phyloP scores from a whole-genome alignment of 2,797 vertebrate species.

The Rhinophrynus dorsalis region DNA sequence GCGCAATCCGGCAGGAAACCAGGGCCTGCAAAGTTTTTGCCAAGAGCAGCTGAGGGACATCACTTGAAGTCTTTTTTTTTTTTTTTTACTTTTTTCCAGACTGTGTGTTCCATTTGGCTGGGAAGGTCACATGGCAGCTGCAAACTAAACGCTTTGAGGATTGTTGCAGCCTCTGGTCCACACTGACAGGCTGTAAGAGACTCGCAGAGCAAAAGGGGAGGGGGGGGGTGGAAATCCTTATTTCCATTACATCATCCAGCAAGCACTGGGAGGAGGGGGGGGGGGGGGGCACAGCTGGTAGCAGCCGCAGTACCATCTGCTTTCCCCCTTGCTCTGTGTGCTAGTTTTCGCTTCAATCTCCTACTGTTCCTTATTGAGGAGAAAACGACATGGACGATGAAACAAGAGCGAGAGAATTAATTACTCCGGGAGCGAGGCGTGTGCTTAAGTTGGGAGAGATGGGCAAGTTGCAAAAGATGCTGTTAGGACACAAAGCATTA shows the following conservation, averaged over 20 bases:
- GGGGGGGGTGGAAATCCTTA: conserved; percentile 61
- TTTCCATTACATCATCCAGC: conserved; percentile 89
- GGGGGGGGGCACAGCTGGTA: conserved; percentile 84
- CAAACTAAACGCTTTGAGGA: conserved; percentile 69
- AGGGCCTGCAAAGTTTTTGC: conserved; percentile 66
- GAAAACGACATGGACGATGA: conserved; percentile 8
- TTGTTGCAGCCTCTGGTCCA: conserved; percentile 76
- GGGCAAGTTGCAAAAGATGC: no score
- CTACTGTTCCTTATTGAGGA: conserved; percentile 57
- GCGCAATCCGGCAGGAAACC: conserved; percentile 32
- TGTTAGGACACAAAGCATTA: no score
- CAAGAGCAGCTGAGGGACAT: conserved; percentile 72
- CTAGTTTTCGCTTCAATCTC: conserved; percentile 79
- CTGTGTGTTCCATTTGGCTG: conserved; percentile 72
- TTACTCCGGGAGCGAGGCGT: background rate
- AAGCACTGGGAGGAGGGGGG: conserved; percentile 65
- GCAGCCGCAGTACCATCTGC: conserved; percentile 91
- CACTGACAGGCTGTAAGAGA: conserved; percentile 78
- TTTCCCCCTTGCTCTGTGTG: conserved; percentile 77
- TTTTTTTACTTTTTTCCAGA: conserved; percentile 51
- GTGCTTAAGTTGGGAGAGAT: no score
- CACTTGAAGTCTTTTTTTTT: conserved; percentile 55
- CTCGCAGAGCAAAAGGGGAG: conserved; percentile 76
- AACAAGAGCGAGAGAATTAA: background rate
- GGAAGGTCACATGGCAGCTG: conserved; percentile 80